Evolutionary conservation across 2,888 invertebrate species (phyloP).

Genomic region (Tryphoninae sp.): DNA sequence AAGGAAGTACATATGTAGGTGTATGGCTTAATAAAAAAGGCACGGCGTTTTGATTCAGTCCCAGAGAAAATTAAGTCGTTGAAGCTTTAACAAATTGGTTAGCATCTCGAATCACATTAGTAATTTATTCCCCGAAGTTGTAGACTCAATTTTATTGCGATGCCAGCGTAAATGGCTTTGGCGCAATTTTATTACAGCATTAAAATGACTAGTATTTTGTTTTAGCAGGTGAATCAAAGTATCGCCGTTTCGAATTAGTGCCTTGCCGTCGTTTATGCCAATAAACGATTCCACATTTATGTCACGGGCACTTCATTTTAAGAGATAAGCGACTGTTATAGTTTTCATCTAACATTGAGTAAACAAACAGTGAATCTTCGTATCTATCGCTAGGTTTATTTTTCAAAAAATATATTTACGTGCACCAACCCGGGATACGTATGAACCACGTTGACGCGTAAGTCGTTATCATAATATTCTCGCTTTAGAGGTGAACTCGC

Average conservation of each 20-base stretch:
- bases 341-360: constrained; percentile 66
- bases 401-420: constrained; percentile 61
- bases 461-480: constrained; percentile 39
- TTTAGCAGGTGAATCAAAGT: constrained; percentile 70
- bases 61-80: constrained; percentile 64
- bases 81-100: constrained; percentile 64
- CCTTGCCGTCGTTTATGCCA: constrained; percentile 62
- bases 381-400: constrained; percentile 50
- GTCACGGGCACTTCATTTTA: constrained; percentile 68
- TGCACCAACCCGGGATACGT: constrained; percentile 53
- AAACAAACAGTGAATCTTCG: constrained; percentile 70
- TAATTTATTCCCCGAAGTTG: constrained; percentile 70
- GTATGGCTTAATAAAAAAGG: constrained; percentile 9
- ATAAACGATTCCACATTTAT: constrained; percentile 69
- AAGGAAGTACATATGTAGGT: constrained; percentile 25
- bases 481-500: constrained; percentile 56
- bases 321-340: constrained; percentile 72
- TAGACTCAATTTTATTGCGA: constrained; percentile 74
- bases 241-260: constrained; percentile 74
- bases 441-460: constrained; percentile 64
- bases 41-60: constrained; percentile 67
- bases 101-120: constrained; percentile 50
- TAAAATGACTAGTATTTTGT: constrained; percentile 70
- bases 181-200: constrained; percentile 72
- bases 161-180: constrained; percentile 71